Evolutionary conservation across 1,140 invertebrate genomes (phyloP).

Genomic region (Hypothenemus hampei): DNA sequence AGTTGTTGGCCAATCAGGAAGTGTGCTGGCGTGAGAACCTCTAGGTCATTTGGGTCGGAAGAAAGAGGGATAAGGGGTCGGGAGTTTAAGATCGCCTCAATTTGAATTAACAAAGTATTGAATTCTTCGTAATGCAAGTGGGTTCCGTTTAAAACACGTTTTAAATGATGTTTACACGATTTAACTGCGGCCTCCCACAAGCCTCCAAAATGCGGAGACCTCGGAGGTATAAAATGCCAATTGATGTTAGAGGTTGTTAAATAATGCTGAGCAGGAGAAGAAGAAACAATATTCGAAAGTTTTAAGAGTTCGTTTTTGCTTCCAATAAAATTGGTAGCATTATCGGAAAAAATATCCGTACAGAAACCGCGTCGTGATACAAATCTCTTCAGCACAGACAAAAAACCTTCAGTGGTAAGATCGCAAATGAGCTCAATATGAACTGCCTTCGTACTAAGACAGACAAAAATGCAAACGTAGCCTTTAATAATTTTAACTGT

Average conservation of each 20-base stretch:
- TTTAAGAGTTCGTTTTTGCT: constrained; percentile 7
- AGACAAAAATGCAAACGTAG: constrained; percentile 18
- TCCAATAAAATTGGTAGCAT: constrained; percentile 15
- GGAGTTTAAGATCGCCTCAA: constrained; percentile 40
- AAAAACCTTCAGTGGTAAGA: constrained; percentile 3
- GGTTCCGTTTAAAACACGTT: constrained; percentile 26
- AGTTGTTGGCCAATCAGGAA: constrained; percentile 38
- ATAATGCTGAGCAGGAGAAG: background rate
- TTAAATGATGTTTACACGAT: too few species aligned
- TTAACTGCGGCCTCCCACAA: too few species aligned
- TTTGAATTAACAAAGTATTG: background rate
- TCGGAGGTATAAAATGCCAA: constrained; percentile 44
- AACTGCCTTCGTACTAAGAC: constrained; percentile 18
- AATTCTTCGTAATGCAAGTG: background rate
- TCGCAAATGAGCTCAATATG: constrained; percentile 10
- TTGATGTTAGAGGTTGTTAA: constrained; percentile 1
- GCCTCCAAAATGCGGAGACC: too few species aligned
- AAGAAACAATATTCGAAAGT: background rate
- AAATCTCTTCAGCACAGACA: constrained; percentile 36
- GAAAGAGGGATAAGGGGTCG: constrained; percentile 24
- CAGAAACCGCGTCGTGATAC: constrained; percentile 34
- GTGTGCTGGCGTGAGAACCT: constrained; percentile 38
- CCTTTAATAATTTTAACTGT: constrained; percentile 6
- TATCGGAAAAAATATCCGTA: constrained; percentile 31
- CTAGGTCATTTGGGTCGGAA: constrained; percentile 33